Evolutionary conservation across 2,113 vertebrate genomes (phyloP), one percentile per base, ranked within the genome.

Genomic region (Corythoichthys haematopterus): DNA sequence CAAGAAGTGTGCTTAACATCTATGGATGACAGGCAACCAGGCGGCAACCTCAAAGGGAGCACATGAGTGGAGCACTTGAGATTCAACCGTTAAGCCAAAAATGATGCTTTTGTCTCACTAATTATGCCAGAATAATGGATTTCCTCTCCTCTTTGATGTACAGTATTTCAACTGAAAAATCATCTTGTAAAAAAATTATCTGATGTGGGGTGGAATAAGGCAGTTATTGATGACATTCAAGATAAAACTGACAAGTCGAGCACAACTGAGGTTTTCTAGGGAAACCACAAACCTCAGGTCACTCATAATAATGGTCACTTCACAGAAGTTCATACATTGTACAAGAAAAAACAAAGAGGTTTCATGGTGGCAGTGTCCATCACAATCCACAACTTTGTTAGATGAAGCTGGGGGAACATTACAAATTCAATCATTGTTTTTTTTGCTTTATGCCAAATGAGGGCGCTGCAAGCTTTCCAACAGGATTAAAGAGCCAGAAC

Each of bases 391-490:
- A 61, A 72, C 66, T 48, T 67, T 13, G 47, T 80, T 70, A 50
- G 57, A 79, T 66, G 20, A 68, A 78, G 43, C 64, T 65, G 51
- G 50, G 40, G 12, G 11, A 68, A 76, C 62, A 76, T 79, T 79
- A 53, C 7, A 65, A 69, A 70, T 72, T 33, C n/a, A 51, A 9
- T 64, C 70, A 20, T 36, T 55, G 46, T 50, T 33, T 48, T 13
- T 58, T 14, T 55, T 70, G 46, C 76, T 77, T 33, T 33, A n/a
- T 9, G 67, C 74, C 90, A 87, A 82, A 20, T 90, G 88, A 85
- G 88, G 88, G 89, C 75, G 89, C 88, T 91, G 81, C 70, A 80
- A 80, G 65, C 86, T 90, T 88, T 90, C 80, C 72, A 72, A 85
- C 74, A 52, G 58, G 14, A 47, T 51, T 45, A 12, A n/a, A 37